Conservation (phyloP, 2,797 vertebrate species). For the Chelidonichthys spinosus region DNA sequence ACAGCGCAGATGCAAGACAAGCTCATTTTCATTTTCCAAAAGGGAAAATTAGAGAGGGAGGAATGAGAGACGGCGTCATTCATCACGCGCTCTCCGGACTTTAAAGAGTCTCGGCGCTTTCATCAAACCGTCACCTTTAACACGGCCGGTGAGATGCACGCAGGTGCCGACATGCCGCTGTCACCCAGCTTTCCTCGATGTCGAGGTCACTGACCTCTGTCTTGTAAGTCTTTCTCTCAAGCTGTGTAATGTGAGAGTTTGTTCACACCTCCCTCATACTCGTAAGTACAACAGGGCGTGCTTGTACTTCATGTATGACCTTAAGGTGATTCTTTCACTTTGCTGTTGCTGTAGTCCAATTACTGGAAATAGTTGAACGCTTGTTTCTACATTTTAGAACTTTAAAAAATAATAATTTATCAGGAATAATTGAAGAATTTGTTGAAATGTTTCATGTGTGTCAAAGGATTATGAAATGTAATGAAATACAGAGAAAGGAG, state of each 20-base stretch:
- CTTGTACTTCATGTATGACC: slow-evolving; percentile 10
- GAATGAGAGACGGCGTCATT: slow-evolving; percentile 49
- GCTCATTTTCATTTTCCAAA: slow-evolving; percentile 50
- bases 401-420: background rate
- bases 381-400: background rate
- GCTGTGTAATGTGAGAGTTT: slow-evolving; percentile 35
- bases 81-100: slow-evolving; percentile 61
- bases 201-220: slow-evolving; percentile 54
- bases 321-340: background rate
- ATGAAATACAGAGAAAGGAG: background rate
- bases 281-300: slow-evolving; percentile 22
- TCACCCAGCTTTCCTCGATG: slow-evolving; percentile 55
- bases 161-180: slow-evolving; percentile 61
- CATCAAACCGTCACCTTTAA: slow-evolving; percentile 64
- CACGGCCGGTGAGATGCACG: slow-evolving; percentile 34
- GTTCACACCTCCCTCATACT: slow-evolving; percentile 35
- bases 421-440: background rate
- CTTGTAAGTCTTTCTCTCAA: slow-evolving; percentile 23
- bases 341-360: background rate
- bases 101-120: slow-evolving; percentile 67
- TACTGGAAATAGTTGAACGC: background rate
- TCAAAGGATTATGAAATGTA: background rate
- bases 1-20: slow-evolving; percentile 41
- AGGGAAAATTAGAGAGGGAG: slow-evolving; percentile 72
- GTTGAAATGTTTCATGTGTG: background rate